A percentile compares a stretch with the other conserved stretches of the same genome.
These are phyloP conservation scores for Dryococelus australis DNA, from an alignment of 2,888 invertebrate species.

Conservation along the genomic window DNA sequence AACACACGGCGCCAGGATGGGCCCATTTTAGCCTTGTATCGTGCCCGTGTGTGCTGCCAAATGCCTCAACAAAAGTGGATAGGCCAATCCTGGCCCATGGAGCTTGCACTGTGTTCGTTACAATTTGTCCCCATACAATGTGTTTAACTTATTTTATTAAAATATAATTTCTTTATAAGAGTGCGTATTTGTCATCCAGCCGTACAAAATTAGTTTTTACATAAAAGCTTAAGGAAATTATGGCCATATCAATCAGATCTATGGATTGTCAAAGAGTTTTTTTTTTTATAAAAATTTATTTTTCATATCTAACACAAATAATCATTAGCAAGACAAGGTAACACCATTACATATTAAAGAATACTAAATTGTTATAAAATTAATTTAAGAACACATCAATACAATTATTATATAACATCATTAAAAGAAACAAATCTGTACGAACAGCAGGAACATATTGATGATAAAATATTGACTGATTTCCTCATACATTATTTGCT, in stretches of 20 bases:
- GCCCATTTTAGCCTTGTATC: too few relatives aligned
- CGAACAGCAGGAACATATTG: background rate
- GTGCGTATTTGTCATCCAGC: too few relatives aligned
- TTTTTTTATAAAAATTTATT: background rate
- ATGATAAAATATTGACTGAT: background rate
- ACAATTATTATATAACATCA: background rate
- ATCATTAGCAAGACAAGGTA: background rate
- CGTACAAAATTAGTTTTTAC: too few relatives aligned
- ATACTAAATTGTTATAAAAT: background rate
- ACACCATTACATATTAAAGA: background rate
- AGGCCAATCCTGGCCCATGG: too few relatives aligned
- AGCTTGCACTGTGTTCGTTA: too few relatives aligned
- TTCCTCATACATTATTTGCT: background rate
- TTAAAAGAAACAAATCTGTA: background rate
- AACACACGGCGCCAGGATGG: too few relatives aligned
- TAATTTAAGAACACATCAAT: background rate
- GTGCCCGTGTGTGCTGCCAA: too few relatives aligned
- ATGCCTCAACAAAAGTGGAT: too few relatives aligned
- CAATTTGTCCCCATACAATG: too few relatives aligned
- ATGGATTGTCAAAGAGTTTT: background rate
- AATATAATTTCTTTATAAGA: too few relatives aligned
- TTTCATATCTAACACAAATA: background rate
- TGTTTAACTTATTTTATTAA: too few relatives aligned
- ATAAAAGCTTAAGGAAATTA: too few relatives aligned
- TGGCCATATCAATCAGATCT: background rate